Evolutionary conservation across 1,140 invertebrate genomes (phyloP), one percentile per base, ranked within the genome.

Genomic region (Sarcophaga peregrina): DNA sequence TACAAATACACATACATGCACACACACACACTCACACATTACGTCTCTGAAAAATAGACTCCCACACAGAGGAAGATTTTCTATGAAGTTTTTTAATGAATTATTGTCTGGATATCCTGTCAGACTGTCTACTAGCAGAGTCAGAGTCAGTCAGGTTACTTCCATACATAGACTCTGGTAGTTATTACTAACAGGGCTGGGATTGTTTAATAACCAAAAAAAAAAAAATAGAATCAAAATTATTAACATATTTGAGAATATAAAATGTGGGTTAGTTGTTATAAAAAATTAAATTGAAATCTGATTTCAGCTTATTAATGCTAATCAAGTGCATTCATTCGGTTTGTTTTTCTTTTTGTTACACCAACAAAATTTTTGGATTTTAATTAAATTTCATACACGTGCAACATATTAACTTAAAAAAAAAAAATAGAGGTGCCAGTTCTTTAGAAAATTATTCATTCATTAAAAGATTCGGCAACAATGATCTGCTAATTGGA

Each of bases 21-120:
- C n/a, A 45, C 72, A 74, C 74, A 75, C 73, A 47, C 9, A 75
- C 73, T n/a, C 45, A 76, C 15, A 48, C 74, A 47, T 58, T n/a
- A 11, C 11, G 13, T 37, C 6, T 20, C 62, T 25, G 58, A 13
- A 37, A 37, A 37, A 37, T 17, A 68, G 7, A 68, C 6, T 72
- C 17, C 6, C 73, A 74, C 73, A 74, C 37, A 72, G 17, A 25
- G 62, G 10, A 72, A 72, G 20, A 45, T 74, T 13, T 74, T 74
- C 17, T 78, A 8, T 78, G 13, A 78, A 78, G 50, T 47, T 78
- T 78, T 78, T 78, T 78, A 78, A 78, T 78, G 75, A 78, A 20
- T 75, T 62, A 80, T 84, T 80, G 81, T 84, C 86, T 87, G 76
- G 88, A 86, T 87, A 90, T 85, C 76, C 82, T 90, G 82, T 86